Evolutionary conservation across 2,888 invertebrate genomes (phyloP).

Genomic region (Exephanes ischioxanthus): DNA sequence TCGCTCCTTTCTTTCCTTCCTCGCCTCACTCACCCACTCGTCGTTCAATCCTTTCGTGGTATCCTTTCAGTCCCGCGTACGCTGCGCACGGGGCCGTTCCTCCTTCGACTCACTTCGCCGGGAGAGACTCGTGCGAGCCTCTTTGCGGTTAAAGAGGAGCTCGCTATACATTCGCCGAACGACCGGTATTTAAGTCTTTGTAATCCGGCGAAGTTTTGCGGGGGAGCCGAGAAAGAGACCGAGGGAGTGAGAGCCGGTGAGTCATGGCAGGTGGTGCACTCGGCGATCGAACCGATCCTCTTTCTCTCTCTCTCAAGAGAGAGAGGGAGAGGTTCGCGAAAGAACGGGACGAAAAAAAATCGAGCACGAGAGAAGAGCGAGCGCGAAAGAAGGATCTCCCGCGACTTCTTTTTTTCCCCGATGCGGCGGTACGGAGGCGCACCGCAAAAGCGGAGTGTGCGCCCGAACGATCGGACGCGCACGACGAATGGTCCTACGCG

Average conservation of each 20-base stretch:
- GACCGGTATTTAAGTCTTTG: constrained; percentile 83
- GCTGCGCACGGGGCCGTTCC: constrained; percentile 62
- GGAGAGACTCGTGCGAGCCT: constrained; percentile 59
- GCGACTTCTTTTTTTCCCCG: constrained; percentile 60
- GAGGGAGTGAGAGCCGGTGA: constrained; percentile 74
- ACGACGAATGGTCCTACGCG: constrained; percentile 52
- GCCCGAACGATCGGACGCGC: constrained; percentile 55
- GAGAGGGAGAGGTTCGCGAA: constrained; percentile 29
- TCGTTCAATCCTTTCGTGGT: constrained; percentile 64
- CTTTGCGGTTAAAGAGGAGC: constrained; percentile 71
- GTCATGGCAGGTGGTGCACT: constrained; percentile 82
- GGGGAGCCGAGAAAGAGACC: constrained; percentile 76
- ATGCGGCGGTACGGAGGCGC: neutral
- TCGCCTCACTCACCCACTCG: constrained; percentile 60
- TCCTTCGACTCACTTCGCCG: constrained; percentile 67
- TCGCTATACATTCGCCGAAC: constrained; percentile 77
- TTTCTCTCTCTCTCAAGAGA: neutral
- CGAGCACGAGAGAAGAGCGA: constrained; percentile 38
- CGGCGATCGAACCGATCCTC: constrained; percentile 61
- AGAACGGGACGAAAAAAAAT: constrained; percentile 28
- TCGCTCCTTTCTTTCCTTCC: constrained; percentile 67
- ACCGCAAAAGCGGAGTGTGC: constrained; percentile 48
- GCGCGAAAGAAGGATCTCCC: constrained; percentile 60
- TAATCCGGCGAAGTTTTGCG: constrained; percentile 82
- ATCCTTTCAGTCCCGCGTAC: constrained; percentile 27